phyloP scores from a whole-genome alignment of 2,113 vertebrate genomes.

The Daphoenositta chrysoptera region DNA sequence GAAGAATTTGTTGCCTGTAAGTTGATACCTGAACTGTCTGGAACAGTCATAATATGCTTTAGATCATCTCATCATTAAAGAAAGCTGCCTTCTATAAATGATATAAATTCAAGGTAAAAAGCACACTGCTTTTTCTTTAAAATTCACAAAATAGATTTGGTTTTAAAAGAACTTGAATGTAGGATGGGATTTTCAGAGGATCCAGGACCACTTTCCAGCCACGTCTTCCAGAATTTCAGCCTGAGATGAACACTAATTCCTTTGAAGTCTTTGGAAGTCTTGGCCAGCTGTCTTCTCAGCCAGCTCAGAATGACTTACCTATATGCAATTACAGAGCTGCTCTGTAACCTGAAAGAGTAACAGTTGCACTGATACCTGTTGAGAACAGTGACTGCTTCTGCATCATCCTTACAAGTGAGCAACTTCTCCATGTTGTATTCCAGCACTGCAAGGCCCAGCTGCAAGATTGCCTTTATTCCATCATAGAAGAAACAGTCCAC shows the following conservation, averaged over 20 bases:
- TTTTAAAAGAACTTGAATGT: background rate
- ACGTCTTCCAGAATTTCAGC: background rate
- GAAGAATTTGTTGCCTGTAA: background rate
- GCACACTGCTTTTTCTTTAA: background rate
- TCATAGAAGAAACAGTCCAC: slow-evolving; percentile 98
- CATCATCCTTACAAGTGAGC: slow-evolving; percentile 89
- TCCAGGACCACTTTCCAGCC: background rate
- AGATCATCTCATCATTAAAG: background rate
- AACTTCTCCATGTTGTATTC: slow-evolving; percentile 95
- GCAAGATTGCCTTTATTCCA: slow-evolving; percentile 92
- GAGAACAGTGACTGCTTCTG: slow-evolving; percentile 92
- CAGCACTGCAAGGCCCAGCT: slow-evolving; percentile 91
- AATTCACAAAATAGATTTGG: background rate
- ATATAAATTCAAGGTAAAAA: background rate
- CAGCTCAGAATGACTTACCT: background rate
- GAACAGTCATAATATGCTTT: background rate
- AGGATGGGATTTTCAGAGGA: background rate
- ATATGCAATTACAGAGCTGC: background rate
- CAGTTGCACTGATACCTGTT: slow-evolving; percentile 80
- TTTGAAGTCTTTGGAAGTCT: background rate
- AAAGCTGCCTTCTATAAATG: background rate
- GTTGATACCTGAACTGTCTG: background rate
- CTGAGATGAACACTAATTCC: background rate
- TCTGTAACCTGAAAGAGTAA: background rate
- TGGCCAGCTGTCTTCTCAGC: background rate